Conservation (phyloP, 37 sponge, comb jelly and placozoan species). For the Aplysina aerophoba region DNA sequence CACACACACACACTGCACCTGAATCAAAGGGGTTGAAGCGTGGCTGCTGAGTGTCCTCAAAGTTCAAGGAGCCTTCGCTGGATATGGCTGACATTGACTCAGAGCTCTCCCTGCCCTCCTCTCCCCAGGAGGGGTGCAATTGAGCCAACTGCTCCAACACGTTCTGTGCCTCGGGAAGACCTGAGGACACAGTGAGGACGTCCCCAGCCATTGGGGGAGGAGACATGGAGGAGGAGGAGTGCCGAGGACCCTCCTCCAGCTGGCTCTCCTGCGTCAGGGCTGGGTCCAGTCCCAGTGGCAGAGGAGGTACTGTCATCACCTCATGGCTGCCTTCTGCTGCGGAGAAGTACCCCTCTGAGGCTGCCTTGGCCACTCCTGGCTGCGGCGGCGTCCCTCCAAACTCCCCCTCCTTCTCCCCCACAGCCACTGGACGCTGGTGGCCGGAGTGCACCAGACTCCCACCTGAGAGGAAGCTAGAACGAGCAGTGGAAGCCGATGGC, state of each 20-base stretch:
- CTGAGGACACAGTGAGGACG: background rate
- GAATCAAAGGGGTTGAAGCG: conserved; percentile 22
- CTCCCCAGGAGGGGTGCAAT: background rate
- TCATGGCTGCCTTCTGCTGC: conserved; percentile 12
- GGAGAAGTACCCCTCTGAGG: conserved; percentile 32
- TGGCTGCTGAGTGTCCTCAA: background rate
- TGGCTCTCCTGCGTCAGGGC: no score
- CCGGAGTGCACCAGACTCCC: conserved; percentile 9
- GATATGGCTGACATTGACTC: background rate
- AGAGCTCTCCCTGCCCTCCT: no score
- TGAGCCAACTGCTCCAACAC: conserved; percentile 13
- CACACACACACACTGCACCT: conserved; percentile 19
- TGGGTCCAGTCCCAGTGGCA: no score
- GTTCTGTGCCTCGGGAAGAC: background rate
- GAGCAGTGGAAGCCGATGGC: conserved; percentile 13
- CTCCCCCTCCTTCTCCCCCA: conserved; percentile 37
- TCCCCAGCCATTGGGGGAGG: background rate
- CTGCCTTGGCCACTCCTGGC: background rate
- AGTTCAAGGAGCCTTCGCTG: conserved; percentile 19
- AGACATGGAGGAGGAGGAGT: no score
- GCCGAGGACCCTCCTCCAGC: no score
- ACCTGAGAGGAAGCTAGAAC: conserved; percentile 16
- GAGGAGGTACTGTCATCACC: background rate
- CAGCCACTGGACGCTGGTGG: conserved; percentile 20
- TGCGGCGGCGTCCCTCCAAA: background rate